These are phyloP conservation scores for Nomada ferruginata DNA, from an alignment of 2,888 invertebrate genomes.

Conservation along the genomic window DNA sequence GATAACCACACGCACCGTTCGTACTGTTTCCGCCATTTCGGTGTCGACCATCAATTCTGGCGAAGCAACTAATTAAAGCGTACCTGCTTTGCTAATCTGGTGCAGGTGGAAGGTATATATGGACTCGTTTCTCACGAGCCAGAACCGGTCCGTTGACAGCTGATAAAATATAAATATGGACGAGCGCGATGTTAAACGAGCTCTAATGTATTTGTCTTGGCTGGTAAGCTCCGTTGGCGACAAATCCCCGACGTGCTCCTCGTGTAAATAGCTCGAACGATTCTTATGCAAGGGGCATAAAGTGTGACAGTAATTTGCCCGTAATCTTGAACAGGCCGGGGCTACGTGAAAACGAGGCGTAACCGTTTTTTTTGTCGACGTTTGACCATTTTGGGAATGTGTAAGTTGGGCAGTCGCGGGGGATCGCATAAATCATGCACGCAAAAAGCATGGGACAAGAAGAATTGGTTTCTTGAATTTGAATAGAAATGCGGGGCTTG, in stretches of 20 bases:
- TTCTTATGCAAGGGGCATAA: conserved; percentile 6
- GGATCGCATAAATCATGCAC: too few species aligned
- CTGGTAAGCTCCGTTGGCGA: conserved; percentile 57
- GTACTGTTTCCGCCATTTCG: conserved; percentile 14
- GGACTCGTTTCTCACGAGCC: conserved; percentile 33
- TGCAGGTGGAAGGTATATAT: not conserved
- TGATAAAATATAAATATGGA: conserved; percentile 81
- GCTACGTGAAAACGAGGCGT: too few species aligned
- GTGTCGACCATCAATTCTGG: conserved; percentile 27
- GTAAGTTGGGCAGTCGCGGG: too few species aligned
- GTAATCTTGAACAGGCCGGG: too few species aligned
- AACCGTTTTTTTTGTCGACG: too few species aligned
- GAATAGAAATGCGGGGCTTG: too few species aligned
- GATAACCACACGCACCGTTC: not conserved
- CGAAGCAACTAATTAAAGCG: conserved; percentile 40
- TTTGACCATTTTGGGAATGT: too few species aligned
- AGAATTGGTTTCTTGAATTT: too few species aligned
- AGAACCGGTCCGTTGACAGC: conserved; percentile 65
- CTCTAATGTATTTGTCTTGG: conserved; percentile 80
- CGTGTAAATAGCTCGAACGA: not conserved
- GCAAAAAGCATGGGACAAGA: too few species aligned
- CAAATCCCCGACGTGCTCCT: conserved; percentile 17
- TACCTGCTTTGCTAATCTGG: not conserved
- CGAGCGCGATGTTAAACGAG: conserved; percentile 65
- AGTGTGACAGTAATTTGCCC: too few species aligned